Evolutionary conservation across 37 sponge, comb jelly and placozoan species (phyloP).

Genomic region (Eunapius fragilis): DNA sequence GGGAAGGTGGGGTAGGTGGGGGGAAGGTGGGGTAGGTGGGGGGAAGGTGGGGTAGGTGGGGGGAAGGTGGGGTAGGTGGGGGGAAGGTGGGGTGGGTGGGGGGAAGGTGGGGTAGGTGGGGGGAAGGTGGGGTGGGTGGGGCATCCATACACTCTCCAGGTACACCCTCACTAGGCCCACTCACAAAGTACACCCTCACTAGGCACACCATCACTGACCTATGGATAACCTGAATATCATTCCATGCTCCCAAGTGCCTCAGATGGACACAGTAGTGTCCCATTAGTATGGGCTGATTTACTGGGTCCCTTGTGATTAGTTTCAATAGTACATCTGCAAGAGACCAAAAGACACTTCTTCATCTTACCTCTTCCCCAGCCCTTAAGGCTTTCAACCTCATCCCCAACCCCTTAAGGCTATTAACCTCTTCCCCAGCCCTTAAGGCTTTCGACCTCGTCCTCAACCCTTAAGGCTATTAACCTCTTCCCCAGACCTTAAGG

Average conservation of each 20-base stretch:
- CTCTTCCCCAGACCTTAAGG: background rate
- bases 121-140: no score
- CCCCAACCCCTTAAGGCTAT: background rate
- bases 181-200: no score
- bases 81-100: no score
- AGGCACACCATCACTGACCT: slow-evolving; percentile 17
- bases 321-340: background rate
- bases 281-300: background rate
- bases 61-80: no score
- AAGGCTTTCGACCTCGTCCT: background rate
- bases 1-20: no score
- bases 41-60: no score
- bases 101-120: no score
- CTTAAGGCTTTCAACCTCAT: background rate
- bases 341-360: no score
- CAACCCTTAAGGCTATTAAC: background rate
- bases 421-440: background rate
- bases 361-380: background rate
- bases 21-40: no score
- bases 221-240: slow-evolving; percentile 42
- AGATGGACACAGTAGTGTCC: slow-evolving; percentile 57
- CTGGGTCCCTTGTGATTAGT: background rate
- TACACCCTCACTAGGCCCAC: background rate
- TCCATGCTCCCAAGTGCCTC: slow-evolving; percentile 57
- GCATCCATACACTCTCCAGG: background rate